Percentiles rank a stretch among this genome's conserved stretches.
Conservation (phyloP, 1,140 invertebrate species). For the Drosophila melanica region DNA sequence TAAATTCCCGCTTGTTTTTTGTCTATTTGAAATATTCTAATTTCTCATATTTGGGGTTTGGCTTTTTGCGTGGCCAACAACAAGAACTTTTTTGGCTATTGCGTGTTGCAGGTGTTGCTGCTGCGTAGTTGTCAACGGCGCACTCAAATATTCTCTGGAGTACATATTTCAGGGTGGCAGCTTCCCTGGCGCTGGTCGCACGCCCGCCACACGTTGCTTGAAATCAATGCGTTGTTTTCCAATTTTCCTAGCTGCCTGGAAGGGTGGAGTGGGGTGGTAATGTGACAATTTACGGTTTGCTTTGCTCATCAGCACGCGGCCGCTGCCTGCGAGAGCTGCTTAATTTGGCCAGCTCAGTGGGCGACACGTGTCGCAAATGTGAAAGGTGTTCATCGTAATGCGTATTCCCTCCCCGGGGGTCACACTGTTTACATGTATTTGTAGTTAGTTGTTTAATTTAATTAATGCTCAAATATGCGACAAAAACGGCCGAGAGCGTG, state of each 20-base stretch:
- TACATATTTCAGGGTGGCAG: slow-evolving; percentile 6
- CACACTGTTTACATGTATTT: slow-evolving; percentile 68
- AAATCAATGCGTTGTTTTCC: slow-evolving; percentile 70
- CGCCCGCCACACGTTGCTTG: slow-evolving; percentile 67
- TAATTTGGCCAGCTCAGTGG: slow-evolving; percentile 62
- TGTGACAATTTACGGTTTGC: slow-evolving; percentile 77
- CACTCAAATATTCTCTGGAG: slow-evolving; percentile 53
- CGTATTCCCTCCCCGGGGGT: slow-evolving; percentile 32
- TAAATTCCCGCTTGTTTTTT: slow-evolving; percentile 8
- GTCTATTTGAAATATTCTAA: slow-evolving; percentile 54
- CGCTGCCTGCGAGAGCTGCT: slow-evolving; percentile 54
- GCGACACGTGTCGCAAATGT: slow-evolving; percentile 59
- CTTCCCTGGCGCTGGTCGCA: slow-evolving; percentile 48
- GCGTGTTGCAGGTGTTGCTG: slow-evolving; percentile 32
- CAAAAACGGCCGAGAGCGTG: slow-evolving; percentile 46
- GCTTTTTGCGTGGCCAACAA: slow-evolving; percentile 15
- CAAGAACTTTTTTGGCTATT: slow-evolving; percentile 1
- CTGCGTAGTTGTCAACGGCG: slow-evolving; percentile 21
- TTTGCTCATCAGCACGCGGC: slow-evolving; percentile 74
- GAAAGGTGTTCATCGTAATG: slow-evolving; percentile 57
- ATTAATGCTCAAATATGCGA: slow-evolving; percentile 72
- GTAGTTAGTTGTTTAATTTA: slow-evolving; percentile 77
- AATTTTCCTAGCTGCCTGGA: not conserved
- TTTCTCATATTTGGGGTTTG: slow-evolving; percentile 55
- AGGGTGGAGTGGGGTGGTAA: slow-evolving; percentile 30